Percentiles rank a stretch among this genome's conserved stretches.
phyloP scores from a whole-genome alignment of 2,113 vertebrate species.

The Gobius niger region DNA sequence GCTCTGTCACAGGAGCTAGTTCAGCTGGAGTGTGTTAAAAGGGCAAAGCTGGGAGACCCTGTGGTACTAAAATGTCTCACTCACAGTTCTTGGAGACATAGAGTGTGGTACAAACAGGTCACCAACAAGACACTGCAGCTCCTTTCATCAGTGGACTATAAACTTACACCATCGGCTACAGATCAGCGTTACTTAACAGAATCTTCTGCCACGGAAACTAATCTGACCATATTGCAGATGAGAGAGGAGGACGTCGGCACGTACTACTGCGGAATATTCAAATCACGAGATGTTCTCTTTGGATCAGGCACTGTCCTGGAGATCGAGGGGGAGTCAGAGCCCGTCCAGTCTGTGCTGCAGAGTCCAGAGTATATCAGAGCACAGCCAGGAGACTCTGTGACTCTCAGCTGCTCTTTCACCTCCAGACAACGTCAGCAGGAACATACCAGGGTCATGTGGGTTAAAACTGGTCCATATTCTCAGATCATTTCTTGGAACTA shows the following conservation, averaged over 20 bases:
- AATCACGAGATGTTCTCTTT: constrained; percentile 12
- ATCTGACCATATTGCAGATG: constrained; percentile 15
- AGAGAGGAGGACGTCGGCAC: background rate
- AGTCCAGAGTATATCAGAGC: constrained; percentile 7
- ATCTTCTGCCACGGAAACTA: background rate
- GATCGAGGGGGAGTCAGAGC: too few relatives aligned
- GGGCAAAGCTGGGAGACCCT: background rate
- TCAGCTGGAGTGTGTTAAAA: constrained; percentile 10
- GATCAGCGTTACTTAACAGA: background rate
- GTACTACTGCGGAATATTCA: constrained; percentile 40
- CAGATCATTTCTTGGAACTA: constrained; percentile 29
- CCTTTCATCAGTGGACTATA: background rate
- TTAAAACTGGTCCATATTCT: constrained; percentile 29
- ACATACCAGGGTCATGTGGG: constrained; percentile 36
- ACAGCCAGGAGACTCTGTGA: constrained; percentile 29
- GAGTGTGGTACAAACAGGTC: constrained; percentile 31
- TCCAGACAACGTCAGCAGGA: constrained; percentile 21
- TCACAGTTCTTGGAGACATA: accelerated
- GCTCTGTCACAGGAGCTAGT: background rate
- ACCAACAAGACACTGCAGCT: background rate
- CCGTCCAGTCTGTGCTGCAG: constrained; percentile 3
- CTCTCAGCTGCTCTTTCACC: constrained; percentile 41
- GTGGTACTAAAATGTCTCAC: background rate
- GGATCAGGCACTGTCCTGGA: constrained; percentile 2
- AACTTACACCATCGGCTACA: background rate